Evolutionary conservation across 2,797 vertebrate genomes (phyloP).

Genomic region (Loris lydekkerianus): DNA sequence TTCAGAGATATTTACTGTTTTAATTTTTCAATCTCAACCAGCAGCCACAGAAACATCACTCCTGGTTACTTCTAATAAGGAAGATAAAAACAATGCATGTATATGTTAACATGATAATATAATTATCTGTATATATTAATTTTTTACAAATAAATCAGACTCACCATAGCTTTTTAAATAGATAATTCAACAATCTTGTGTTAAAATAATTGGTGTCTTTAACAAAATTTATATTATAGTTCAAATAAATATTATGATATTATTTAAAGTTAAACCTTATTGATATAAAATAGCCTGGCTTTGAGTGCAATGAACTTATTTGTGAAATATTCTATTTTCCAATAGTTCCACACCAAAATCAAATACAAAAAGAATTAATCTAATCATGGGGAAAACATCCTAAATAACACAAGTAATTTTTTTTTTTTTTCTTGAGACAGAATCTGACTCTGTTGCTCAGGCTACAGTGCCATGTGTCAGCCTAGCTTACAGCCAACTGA

Average conservation of each 20-base stretch:
- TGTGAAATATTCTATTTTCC: constrained; percentile 38
- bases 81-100: background rate
- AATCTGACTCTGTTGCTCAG: too few species aligned
- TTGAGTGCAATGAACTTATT: constrained; percentile 43
- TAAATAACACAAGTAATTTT: background rate
- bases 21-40: background rate
- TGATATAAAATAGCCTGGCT: background rate
- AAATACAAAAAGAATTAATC: background rate
- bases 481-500: too few species aligned
- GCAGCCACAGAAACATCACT: constrained; percentile 16
- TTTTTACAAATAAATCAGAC: constrained; percentile 7
- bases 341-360: background rate
- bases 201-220: background rate
- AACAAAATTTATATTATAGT: background rate
- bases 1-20: background rate
- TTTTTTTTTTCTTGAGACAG: background rate
- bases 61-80: background rate
- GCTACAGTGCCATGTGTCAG: too few species aligned
- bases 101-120: too few species aligned
- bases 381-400: background rate
- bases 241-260: constrained; percentile 41
- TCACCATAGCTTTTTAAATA: background rate
- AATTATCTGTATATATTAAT: background rate
- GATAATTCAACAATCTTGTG: background rate
- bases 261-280: constrained; percentile 24